Conservation (phyloP, 2,888 invertebrate genomes). For the Alloscopus bannaensis region DNA sequence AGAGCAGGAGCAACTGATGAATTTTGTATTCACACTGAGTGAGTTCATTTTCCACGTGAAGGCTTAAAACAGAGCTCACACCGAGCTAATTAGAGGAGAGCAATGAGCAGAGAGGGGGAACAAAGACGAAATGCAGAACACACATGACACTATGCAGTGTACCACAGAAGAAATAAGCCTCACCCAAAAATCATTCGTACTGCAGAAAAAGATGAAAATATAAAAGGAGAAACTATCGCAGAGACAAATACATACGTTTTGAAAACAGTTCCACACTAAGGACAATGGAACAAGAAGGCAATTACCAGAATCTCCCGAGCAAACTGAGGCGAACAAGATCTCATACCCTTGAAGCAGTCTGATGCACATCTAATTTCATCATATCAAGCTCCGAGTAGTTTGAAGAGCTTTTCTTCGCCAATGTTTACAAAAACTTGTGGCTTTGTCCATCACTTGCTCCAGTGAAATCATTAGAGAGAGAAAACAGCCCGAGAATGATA, state of each 20-base stretch:
- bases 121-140: constrained; percentile 10
- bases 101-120: constrained; percentile 40
- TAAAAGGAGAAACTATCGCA: too few relatives aligned
- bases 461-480: not conserved
- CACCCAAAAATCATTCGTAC: constrained; percentile 52
- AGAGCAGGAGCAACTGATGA: constrained; percentile 46
- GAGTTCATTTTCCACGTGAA: constrained; percentile 47
- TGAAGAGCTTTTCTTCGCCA: too few relatives aligned
- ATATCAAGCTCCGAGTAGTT: too few relatives aligned
- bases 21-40: constrained; percentile 50
- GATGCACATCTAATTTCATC: not conserved
- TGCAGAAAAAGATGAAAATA: constrained; percentile 34
- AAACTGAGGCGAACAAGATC: constrained; percentile 24
- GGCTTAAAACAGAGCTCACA: constrained; percentile 44
- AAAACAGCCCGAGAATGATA: constrained; percentile 8
- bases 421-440: too few relatives aligned
- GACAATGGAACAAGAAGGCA: too few relatives aligned
- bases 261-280: too few relatives aligned
- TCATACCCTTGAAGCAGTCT: constrained; percentile 39
- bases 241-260: too few relatives aligned
- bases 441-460: too few relatives aligned
- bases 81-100: constrained; percentile 55
- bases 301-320: constrained; percentile 31
- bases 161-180: constrained; percentile 31
- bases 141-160: constrained; percentile 9